phyloP scores from a whole-genome alignment of 1,140 invertebrate species.

The Metaphire vulgaris region DNA sequence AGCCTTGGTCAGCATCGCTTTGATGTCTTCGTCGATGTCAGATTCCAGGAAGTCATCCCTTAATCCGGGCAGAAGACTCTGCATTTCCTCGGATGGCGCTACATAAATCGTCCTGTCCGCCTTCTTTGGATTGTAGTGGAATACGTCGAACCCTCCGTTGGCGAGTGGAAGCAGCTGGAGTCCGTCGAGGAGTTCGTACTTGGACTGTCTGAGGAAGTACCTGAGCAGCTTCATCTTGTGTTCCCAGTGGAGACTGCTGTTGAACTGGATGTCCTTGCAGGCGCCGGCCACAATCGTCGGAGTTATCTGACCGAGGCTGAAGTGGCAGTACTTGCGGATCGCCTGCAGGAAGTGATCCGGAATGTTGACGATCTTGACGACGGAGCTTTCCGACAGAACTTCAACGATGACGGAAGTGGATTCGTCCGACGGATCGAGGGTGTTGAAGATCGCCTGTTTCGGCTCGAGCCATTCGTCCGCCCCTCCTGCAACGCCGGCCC shows the following conservation, averaged over 20 bases:
- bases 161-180: conserved; percentile 29
- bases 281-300: conserved; percentile 14
- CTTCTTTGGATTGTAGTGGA: conserved; percentile 18
- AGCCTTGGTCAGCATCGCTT: conserved; percentile 12
- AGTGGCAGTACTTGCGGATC: conserved; percentile 14
- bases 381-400: conserved; percentile 9
- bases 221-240: conserved; percentile 23
- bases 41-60: conserved; percentile 25
- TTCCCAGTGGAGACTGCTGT: conserved; percentile 19
- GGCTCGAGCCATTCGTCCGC: conserved; percentile 17
- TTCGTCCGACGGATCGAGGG: conserved; percentile 10
- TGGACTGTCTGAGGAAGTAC: conserved; percentile 16
- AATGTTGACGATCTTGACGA: conserved; percentile 20
- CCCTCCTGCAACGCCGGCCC: neutral
- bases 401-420: conserved; percentile 9
- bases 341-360: conserved; percentile 20
- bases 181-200: conserved; percentile 25
- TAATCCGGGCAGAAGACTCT: conserved; percentile 20
- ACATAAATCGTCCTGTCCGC: conserved; percentile 23
- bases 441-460: conserved; percentile 27
- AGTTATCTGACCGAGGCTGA: conserved; percentile 22
- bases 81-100: conserved; percentile 5
- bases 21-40: conserved; percentile 26
- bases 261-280: conserved; percentile 20
- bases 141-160: conserved; percentile 22